phyloP scores from a whole-genome alignment of 2,888 invertebrate species.

The Coremacera marginata region DNA sequence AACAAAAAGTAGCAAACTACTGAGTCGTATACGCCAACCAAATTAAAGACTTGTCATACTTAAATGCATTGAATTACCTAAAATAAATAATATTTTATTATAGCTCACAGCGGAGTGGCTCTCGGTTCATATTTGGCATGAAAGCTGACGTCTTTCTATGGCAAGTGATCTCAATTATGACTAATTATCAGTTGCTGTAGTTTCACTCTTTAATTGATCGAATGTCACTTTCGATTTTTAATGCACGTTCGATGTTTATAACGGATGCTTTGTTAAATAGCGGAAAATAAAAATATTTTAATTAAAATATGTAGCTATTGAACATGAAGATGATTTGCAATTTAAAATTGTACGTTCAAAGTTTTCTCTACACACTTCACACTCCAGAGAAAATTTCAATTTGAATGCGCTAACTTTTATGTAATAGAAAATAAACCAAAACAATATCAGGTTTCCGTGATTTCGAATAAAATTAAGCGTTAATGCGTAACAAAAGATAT shows the following conservation, averaged over 20 bases:
- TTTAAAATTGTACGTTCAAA: neutral
- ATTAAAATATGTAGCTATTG: neutral
- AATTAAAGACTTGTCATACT: neutral
- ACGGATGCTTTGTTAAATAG: no score
- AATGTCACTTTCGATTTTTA: constrained; percentile 18
- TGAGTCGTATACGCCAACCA: no score
- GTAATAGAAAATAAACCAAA: no score
- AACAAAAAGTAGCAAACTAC: no score
- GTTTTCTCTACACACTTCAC: no score
- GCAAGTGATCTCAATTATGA: constrained; percentile 34
- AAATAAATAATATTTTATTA: no score
- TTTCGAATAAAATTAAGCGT: no score
- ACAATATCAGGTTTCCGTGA: no score
- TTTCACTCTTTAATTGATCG: neutral
- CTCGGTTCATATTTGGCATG: neutral
- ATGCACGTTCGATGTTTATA: neutral
- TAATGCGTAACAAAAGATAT: neutral
- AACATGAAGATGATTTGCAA: neutral
- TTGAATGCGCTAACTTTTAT: no score
- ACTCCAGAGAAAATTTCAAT: no score
- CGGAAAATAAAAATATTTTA: no score
- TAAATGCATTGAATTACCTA: no score
- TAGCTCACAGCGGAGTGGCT: neutral
- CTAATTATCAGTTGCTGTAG: constrained; percentile 19
- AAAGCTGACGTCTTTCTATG: neutral